Evolutionary conservation across 1,140 invertebrate species (phyloP).

Genomic region (Tribolium madens): DNA sequence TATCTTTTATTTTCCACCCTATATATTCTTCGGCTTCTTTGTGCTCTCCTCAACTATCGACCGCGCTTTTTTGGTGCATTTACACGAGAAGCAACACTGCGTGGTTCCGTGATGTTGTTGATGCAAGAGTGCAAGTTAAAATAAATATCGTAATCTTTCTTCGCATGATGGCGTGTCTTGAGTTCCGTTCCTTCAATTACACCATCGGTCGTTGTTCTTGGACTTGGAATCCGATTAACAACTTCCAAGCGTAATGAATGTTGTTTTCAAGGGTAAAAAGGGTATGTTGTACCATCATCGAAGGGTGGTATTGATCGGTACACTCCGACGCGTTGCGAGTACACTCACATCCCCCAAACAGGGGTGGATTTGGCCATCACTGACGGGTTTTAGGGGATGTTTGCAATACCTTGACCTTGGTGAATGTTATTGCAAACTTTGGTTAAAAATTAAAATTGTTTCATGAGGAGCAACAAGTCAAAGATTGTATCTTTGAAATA

Average conservation of each 20-base stretch:
- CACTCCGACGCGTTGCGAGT: slow-evolving; percentile 17
- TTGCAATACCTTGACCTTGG: not conserved
- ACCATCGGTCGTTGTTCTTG: slow-evolving; percentile 25
- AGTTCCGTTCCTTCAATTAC: slow-evolving; percentile 28
- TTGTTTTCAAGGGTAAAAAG: not conserved
- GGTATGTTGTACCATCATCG: slow-evolving; percentile 31
- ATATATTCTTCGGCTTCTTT: too few species aligned
- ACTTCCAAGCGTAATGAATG: too few species aligned
- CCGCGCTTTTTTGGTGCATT: not conserved
- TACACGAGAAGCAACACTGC: not conserved
- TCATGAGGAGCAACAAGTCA: too few species aligned
- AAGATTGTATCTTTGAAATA: not conserved
- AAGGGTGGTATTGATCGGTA: slow-evolving; percentile 33
- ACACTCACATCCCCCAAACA: not conserved
- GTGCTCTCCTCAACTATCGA: not conserved
- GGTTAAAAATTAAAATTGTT: too few species aligned
- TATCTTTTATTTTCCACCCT: too few species aligned
- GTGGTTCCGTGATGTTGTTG: slow-evolving; percentile 27
- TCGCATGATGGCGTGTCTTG: not conserved
- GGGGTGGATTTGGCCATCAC: not conserved
- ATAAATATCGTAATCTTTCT: slow-evolving; percentile 28
- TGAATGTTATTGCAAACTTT: not conserved
- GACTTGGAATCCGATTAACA: slow-evolving; percentile 8
- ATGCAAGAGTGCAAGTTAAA: slow-evolving; percentile 13
- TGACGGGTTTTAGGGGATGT: not conserved